Base-by-base conservation (phyloP, 2,888 invertebrate species). In the Hololepta plana region DNA sequence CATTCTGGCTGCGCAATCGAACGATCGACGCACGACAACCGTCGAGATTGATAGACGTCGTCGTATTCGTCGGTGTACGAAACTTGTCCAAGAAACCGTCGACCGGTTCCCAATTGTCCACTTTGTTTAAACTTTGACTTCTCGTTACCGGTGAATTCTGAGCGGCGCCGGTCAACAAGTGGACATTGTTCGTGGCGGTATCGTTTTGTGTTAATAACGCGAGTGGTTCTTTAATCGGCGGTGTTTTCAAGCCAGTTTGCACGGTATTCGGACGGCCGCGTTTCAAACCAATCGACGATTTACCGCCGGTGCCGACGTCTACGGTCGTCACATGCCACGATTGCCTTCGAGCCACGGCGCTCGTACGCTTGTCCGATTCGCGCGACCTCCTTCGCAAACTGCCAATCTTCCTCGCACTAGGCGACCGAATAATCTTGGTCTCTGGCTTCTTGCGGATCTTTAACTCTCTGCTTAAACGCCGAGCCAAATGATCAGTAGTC, bases 371-470 rank as follows among this genome's bases (percentile, higher is more conserved):
- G 26, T 5, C 16, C 9, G 34, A 37, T 32, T 80, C 80, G 45
- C 68, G 67, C 0, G 80, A 80, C 26, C 76, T 58, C 23, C 80
- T 60, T 42, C 79, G 56, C 37, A 81, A 64, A 5, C 65, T 68
- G 11, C 80, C 80, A 31, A 81, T 82, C 60, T 79, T 81, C 26
- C 81, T 60, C 2, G 79, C 80, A 46, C 80, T 81, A 1, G 81
- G 82, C 1, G 81, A 81, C 35, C 79, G 55, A 32, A 80, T 73
- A 4, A 79, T 63, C 42, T 72, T 72, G 26, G 69, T 62, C 39
- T 77, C 73, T 16, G 61, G 60, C 31, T 69, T 74, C 22, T 70
- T 65, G 30, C 79, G 57, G 29, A 80, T 80, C 46, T 76, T 75
- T 22, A 81, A 47, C 46, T 79, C 77, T 41, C 68, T 67, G 39